phyloP scores from a whole-genome alignment of 1,140 invertebrate species.

The Reticulitermes speratus region DNA sequence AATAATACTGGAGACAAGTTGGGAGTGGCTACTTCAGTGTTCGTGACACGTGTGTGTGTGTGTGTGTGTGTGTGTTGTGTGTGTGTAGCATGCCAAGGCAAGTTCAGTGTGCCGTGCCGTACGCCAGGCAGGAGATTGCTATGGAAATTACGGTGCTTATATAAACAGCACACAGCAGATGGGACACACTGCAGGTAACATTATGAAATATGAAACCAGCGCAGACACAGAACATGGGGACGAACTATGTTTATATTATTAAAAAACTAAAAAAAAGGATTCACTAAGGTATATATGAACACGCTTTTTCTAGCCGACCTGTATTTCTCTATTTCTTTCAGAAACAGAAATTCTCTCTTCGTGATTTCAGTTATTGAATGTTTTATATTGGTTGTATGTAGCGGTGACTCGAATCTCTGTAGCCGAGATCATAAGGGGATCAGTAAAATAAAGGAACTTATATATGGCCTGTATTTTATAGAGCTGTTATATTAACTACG shows the following conservation, averaged over 20 bases:
- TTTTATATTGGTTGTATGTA: background rate
- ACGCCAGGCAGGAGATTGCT: background rate
- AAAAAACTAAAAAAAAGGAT: background rate
- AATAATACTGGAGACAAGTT: background rate
- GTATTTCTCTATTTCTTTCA: background rate
- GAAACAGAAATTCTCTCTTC: background rate
- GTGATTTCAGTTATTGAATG: background rate
- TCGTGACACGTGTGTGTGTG: background rate
- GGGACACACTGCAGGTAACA: background rate
- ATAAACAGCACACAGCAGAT: background rate
- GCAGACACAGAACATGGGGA: background rate
- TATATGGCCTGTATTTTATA: too few relatives aligned
- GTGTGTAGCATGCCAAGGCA: too few relatives aligned
- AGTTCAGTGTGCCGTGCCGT: background rate
- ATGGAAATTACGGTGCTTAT: slow-evolving; percentile 12
- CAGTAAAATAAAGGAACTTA: too few relatives aligned
- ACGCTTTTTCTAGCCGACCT: background rate
- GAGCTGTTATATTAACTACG: too few relatives aligned
- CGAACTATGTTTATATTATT: background rate
- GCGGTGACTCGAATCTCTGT: too few relatives aligned
- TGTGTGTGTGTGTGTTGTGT: background rate
- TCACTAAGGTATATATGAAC: background rate
- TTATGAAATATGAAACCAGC: background rate
- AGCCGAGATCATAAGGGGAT: too few relatives aligned
- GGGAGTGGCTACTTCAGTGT: background rate